Evolutionary conservation across 1,140 invertebrate genomes (phyloP), one percentile per base, ranked within the genome.

Genomic region (Drosophila kurseongensis): DNA sequence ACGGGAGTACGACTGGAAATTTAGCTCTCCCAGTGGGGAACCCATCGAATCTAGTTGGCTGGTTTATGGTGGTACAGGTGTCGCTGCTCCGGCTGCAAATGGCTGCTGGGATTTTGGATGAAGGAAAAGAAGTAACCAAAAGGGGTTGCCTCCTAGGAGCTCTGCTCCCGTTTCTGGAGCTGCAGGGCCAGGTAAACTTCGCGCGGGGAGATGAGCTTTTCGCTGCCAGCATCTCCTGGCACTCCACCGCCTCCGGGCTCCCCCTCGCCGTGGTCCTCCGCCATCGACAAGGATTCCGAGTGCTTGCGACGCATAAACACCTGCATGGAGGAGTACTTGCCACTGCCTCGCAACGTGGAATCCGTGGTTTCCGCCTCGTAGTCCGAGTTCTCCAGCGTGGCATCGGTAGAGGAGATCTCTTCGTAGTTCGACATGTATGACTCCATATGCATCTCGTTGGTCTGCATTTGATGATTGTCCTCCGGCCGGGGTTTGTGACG

Each of bases 221-320:
- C 52, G 6, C 56, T 52, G 7, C 47, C 42, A 2, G 50, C 45
- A 0, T 58, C 50, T 6, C 45, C 14, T 57, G 29, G 14, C 23
- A n/a, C 44, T 40, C 18, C 59, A 1, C 40, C 40, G n/a, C n/a
- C 40, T 8, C 40, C 47, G 1, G 18, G 5, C 18, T 48, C 47
- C 29, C 29, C 29, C 29, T 32, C 29, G 8, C 29, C 52, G 4
- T 32, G 14, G 7, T n/a, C 10, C 3, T 66, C 52, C n/a, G 76
- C 32, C 10, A 44, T 6, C 4, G 54, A 32, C 14, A 60, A 29
- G 0, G 52, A 27, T 0, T 78, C 58, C 12, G 14, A 23, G 8
- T 88, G 71, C 9, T 56, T 73, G 42, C 80, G 83, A 40, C 89
- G 57, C 13, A 84, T 50, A 41, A 91, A 91, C 0, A 91, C 83